Conservation (phyloP, 2,113 vertebrate genomes). For the Microtus oregoni region DNA sequence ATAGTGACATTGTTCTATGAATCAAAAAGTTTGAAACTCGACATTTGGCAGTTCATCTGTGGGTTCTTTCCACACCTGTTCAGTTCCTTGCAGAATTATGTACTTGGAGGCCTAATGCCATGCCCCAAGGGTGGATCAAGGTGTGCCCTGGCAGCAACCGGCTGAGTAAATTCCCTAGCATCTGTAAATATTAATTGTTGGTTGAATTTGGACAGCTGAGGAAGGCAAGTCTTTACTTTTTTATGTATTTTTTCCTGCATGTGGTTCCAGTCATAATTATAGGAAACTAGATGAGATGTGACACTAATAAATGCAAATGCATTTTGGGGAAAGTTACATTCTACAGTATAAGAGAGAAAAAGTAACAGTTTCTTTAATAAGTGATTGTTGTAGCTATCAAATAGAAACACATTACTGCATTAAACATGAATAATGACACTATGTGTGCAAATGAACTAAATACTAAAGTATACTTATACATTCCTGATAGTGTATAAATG, state of each 20-base stretch:
- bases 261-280: constrained; percentile 35
- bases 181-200: constrained; percentile 72
- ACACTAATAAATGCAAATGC: constrained; percentile 65
- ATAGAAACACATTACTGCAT: constrained; percentile 2
- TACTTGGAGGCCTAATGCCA: constrained; percentile 50
- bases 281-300: constrained; percentile 55
- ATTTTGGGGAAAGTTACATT: constrained; percentile 39
- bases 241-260: not conserved
- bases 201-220: constrained; percentile 72
- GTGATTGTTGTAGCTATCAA: constrained; percentile 56
- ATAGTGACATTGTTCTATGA: not conserved
- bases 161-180: constrained; percentile 61
- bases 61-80: constrained; percentile 64
- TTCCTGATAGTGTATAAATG: not conserved
- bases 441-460: constrained; percentile 29
- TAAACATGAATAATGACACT: constrained; percentile 17
- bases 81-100: constrained; percentile 50
- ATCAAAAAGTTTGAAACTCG: not conserved
- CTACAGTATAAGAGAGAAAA: not conserved
- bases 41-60: constrained; percentile 40
- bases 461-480: not conserved
- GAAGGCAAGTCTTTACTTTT: not conserved
- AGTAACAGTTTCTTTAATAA: constrained; percentile 39
- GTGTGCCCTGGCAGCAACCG: constrained; percentile 40
- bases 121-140: constrained; percentile 71